phyloP scores from a whole-genome alignment of 2,113 vertebrate genomes.

The Gnathonemus echidnorhynchus region DNA sequence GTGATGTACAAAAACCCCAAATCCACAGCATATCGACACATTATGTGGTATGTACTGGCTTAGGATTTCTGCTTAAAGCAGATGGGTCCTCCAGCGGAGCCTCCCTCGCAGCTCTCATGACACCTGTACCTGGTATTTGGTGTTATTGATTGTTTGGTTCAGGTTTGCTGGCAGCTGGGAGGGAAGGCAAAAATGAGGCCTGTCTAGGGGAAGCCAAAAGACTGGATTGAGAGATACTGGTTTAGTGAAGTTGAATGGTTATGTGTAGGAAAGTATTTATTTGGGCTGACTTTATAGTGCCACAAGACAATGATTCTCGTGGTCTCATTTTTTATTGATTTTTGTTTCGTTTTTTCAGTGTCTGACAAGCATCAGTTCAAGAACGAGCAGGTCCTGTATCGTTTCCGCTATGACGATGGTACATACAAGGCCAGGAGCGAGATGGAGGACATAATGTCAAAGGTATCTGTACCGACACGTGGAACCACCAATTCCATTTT shows the following conservation, averaged over 20 bases:
- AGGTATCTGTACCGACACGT: conserved; percentile 57
- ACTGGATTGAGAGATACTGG: neutral
- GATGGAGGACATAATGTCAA: conserved; percentile 95
- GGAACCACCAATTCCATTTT: neutral
- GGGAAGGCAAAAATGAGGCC: neutral
- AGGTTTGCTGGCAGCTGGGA: neutral
- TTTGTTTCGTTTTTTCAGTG: conserved; percentile 57
- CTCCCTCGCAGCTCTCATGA: neutral
- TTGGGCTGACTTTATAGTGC: neutral
- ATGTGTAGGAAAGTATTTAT: neutral
- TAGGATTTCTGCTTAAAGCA: neutral
- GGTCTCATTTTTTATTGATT: neutral
- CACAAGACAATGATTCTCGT: neutral
- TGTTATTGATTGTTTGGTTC: neutral
- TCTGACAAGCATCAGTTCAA: conserved; percentile 98
- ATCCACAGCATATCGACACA: neutral
- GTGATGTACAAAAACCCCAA: too few relatives aligned
- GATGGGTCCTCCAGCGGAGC: too few relatives aligned
- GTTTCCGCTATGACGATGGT: conserved; percentile 95
- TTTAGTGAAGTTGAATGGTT: neutral
- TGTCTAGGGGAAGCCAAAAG: neutral
- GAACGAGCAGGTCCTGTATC: conserved; percentile 94
- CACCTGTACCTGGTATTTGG: neutral
- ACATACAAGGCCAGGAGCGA: conserved; percentile 96
- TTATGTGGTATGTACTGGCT: neutral